A percentile compares a stretch with the other conserved stretches of the same genome.
Evolutionary conservation across 2,888 invertebrate species (phyloP).

Genomic region (Diogma glabrata): DNA sequence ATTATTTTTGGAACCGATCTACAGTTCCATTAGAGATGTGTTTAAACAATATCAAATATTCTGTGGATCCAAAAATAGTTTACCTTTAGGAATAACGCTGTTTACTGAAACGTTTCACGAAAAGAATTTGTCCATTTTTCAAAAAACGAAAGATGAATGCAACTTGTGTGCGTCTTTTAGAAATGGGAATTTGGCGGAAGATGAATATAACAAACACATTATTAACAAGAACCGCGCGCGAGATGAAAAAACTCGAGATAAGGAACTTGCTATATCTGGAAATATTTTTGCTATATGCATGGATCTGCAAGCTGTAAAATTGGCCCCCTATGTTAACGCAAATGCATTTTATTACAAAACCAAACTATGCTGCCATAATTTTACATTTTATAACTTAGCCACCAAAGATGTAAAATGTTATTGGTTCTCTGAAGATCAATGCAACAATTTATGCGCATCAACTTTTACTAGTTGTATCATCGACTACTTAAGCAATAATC

Average conservation of each 20-base stretch:
- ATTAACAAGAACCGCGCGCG: not conserved
- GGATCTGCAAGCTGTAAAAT: not conserved
- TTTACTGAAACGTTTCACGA: not conserved
- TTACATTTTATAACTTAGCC: no score
- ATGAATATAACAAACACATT: not conserved
- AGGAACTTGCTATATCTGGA: not conserved
- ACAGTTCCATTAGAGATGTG: not conserved
- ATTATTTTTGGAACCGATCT: not conserved
- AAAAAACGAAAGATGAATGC: not conserved
- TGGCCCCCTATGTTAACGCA: not conserved
- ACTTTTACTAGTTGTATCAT: no score
- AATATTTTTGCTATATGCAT: not conserved
- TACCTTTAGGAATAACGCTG: not conserved
- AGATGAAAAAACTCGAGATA: not conserved
- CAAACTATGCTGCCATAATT: not conserved
- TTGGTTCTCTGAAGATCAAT: no score
- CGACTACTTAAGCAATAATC: no score
- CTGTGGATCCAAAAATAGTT: not conserved
- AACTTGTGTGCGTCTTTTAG: not conserved
- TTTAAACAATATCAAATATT: not conserved
- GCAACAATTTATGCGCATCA: no score
- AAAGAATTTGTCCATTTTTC: not conserved
- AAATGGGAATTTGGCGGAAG: not conserved
- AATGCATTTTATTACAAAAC: not conserved
- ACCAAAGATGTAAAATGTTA: no score